Conservation (phyloP, 2,888 invertebrate genomes). For the Metellina segmentata region DNA sequence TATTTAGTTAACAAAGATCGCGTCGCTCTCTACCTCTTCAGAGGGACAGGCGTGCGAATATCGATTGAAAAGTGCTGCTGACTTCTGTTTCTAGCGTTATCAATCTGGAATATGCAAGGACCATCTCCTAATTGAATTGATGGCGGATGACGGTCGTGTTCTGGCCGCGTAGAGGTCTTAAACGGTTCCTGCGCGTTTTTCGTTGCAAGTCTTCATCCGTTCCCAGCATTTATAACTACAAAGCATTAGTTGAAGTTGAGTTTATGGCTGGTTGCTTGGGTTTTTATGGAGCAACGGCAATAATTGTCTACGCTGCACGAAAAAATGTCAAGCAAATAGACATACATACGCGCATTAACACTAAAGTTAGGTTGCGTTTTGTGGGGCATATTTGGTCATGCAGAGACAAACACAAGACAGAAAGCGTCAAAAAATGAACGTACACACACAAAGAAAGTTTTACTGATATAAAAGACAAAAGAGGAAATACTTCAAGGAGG, state of each 20-base stretch:
- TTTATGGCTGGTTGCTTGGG: too few species aligned
- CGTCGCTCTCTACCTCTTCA: constrained; percentile 33
- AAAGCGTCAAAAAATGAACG: too few species aligned
- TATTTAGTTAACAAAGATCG: constrained; percentile 77
- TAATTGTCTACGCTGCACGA: too few species aligned
- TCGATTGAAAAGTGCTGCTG: constrained; percentile 66
- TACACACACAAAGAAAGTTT: too few species aligned
- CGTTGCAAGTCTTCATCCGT: neutral
- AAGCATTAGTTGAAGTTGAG: neutral
- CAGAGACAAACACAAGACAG: too few species aligned
- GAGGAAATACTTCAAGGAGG: too few species aligned
- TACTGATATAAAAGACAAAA: too few species aligned
- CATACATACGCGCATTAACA: too few species aligned
- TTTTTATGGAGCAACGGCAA: too few species aligned
- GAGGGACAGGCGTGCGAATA: constrained; percentile 52
- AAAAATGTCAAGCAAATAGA: too few species aligned
- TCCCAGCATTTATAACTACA: neutral
- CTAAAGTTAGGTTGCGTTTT: too few species aligned
- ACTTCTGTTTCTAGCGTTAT: constrained; percentile 74
- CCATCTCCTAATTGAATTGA: constrained; percentile 29
- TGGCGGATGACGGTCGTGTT: neutral
- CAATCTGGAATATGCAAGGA: constrained; percentile 50
- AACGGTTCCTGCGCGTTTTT: neutral
- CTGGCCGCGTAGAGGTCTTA: neutral
- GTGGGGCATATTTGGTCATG: too few species aligned